Conservation (phyloP, 2,888 invertebrate species). For the Drosophila maculinotata region DNA sequence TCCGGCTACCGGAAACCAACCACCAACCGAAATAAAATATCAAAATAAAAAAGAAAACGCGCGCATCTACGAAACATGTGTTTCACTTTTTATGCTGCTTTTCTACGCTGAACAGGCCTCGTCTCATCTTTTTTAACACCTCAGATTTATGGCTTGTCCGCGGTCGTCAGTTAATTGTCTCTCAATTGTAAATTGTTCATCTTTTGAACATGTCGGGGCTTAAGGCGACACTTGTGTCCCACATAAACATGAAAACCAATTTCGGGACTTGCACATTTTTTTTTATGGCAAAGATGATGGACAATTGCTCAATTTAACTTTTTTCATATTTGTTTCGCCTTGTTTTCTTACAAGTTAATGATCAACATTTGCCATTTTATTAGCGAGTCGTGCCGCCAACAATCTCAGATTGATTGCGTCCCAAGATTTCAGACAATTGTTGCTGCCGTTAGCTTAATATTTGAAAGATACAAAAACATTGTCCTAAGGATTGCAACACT, state of each 20-base stretch:
- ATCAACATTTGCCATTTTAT: constrained; percentile 57
- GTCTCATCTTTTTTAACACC: constrained; percentile 65
- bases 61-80: constrained; percentile 59
- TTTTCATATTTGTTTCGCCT: constrained; percentile 60
- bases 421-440: constrained; percentile 45
- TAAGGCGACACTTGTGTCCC: constrained; percentile 62
- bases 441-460: constrained; percentile 29
- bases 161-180: constrained; percentile 67
- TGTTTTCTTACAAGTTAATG: constrained; percentile 63
- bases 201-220: constrained; percentile 44
- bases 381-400: constrained; percentile 28
- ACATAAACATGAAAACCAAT: constrained; percentile 62
- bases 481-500: not conserved
- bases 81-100: constrained; percentile 47
- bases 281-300: constrained; percentile 74
- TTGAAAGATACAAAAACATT: not conserved
- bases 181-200: constrained; percentile 65
- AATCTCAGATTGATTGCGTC: constrained; percentile 51
- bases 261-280: constrained; percentile 34
- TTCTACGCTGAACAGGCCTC: constrained; percentile 14
- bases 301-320: constrained; percentile 76
- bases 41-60: constrained; percentile 7
- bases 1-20: constrained; percentile 53
- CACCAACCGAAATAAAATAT: constrained; percentile 40
- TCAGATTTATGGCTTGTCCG: constrained; percentile 66